Evolutionary conservation across 2,797 vertebrate species (phyloP), one percentile per base, ranked within the genome.

Genomic region (Apodemus agrarius): DNA sequence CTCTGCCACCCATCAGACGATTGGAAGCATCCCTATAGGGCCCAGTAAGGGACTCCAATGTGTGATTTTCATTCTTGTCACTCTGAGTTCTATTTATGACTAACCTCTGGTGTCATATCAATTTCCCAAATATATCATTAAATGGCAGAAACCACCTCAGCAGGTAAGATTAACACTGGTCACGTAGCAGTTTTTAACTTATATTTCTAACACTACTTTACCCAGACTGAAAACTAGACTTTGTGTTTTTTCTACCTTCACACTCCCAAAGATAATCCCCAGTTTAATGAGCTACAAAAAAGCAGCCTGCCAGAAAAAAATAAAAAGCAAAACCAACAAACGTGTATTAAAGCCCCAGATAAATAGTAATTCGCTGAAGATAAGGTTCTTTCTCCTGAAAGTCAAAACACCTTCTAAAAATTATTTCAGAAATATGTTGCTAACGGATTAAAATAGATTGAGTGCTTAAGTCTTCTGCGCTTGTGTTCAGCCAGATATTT

Each of bases 321-420:
- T 83, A 34, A 75, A 72, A 76, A 43, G 16, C 31, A 78, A 82
- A n/a, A 80, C 34, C 37, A 95, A 91, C 59, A 96, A 97, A 97
- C 24, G 14, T 93, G 97, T 97, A 97, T 98, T 97, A 97, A 97
- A 97, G 95, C 90, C 87, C 63, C 97, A 92, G 96, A 96, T 96
- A 98, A 97, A 97, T 93, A 97, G 93, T 91, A 96, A 97, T 92
- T 98, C 91, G 29, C 76, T 90, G 90, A 97, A 31, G 63, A 94
- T 94, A 95, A 94, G 88, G 78, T 93, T 94, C 94, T 95, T 90
- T 74, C 97, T 90, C 85, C 86, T 97, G 87, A 72, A 94, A 96
- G 52, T 93, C 95, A 95, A 97, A 95, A 95, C 0, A 14, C 83
- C 92, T 93, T 94, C 85, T 93, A 95, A 86, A 96, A 96, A 89